Evolutionary conservation across 2,888 invertebrate genomes (phyloP).

Genomic region (Adineta ricciae): DNA sequence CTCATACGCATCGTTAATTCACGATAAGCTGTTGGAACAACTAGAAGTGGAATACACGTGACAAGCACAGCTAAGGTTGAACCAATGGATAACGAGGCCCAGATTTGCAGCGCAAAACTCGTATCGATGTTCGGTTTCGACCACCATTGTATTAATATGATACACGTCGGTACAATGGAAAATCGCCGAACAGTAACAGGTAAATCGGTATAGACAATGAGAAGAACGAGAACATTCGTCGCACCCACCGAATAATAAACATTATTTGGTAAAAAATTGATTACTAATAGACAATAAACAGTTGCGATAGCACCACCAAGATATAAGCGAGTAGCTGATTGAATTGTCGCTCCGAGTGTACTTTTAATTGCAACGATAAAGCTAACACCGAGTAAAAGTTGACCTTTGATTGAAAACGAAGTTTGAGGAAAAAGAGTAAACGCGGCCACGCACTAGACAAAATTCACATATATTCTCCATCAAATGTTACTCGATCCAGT

Average conservation of each 20-base stretch:
- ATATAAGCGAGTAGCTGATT: background rate
- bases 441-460: background rate
- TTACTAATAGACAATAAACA: background rate
- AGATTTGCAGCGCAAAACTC: background rate
- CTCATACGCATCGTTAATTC: background rate
- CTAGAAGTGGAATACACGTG: background rate
- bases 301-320: background rate
- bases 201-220: slow-evolving; percentile 18
- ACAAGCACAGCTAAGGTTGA: background rate
- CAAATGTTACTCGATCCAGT: too few relatives aligned
- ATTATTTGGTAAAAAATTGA: background rate
- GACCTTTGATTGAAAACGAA: background rate
- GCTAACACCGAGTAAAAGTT: background rate
- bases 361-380: background rate
- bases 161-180: slow-evolving; percentile 11
- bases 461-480: too few relatives aligned
- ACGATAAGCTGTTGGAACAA: background rate
- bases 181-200: background rate
- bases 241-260: background rate
- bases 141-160: background rate
- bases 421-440: background rate
- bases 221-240: background rate
- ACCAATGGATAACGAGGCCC: background rate
- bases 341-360: slow-evolving; percentile 10
- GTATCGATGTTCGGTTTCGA: background rate